Evolutionary conservation across 2,888 invertebrate genomes (phyloP), one percentile per base, ranked within the genome.

Genomic region (Hirtodrosophila trivittata): DNA sequence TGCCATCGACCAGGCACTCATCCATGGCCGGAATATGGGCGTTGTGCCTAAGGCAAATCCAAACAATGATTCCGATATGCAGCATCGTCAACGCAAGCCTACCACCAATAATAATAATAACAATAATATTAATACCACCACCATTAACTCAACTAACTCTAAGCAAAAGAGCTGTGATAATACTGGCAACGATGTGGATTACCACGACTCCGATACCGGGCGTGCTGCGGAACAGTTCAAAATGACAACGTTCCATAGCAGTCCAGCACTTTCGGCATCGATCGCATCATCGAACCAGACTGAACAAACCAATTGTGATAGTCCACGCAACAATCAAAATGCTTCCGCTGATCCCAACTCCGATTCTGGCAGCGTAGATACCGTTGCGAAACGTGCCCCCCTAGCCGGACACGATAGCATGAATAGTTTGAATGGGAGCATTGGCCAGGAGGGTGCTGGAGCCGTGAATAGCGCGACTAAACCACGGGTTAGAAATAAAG

Each of bases 41-140:
- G 16, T 51, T 33, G 49, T 51, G 25, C 6, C 62, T 16, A 43
- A 28, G 0, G 12, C 46, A 0, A 65, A 26, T 8, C 18, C 65
- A 30, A 39, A 26, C 37, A 73, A 69, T 13, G 83, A 76, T 64
- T 75, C 80, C 30, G 89, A 88, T 64, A 89, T 90, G 87, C 88
- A 88, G 49, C 89, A 90, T 65, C 90, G 90, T 42, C 89, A 89
- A 63, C 89, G 89, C 13, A 89, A 89, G 66, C 89, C 74, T 14
- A 62, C 21, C 41, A 41, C 26, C 50, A 52, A 51, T 35, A 49
- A 39, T 43, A 45, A 85, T 71, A 75, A 75, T 57, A 68, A 66
- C 42, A 67, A 64, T 47, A 81, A 71, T 58, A 87, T 77, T 46
- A 81, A 72, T 33, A 78, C 71, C 55, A 84, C 67, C 63, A 66